These are phyloP conservation scores for Calcarius lapponicus DNA, from an alignment of 2,797 vertebrate species.

Conservation along the genomic window DNA sequence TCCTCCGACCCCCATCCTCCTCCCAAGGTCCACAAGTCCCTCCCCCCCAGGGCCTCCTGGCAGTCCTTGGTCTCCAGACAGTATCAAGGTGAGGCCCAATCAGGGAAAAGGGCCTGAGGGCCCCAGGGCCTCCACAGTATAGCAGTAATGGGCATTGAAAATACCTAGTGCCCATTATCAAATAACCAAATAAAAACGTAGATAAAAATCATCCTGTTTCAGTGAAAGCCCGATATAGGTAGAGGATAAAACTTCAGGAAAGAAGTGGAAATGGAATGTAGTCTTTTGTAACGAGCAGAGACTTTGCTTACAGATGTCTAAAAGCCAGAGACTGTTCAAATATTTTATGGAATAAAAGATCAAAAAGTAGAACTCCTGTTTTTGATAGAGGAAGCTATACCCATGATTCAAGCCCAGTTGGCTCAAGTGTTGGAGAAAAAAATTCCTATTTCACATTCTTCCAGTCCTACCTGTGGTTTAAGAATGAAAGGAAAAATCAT, in stretches of 20 bases:
- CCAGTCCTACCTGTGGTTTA: neutral
- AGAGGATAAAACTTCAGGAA: neutral
- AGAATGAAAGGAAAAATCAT: neutral
- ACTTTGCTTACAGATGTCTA: neutral
- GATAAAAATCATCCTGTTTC: neutral
- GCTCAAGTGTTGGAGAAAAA: neutral
- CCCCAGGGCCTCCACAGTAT: too few relatives aligned
- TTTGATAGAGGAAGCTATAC: neutral
- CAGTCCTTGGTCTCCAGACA: too few relatives aligned
- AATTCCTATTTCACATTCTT: neutral
- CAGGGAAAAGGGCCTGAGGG: too few relatives aligned
- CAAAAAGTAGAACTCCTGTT: neutral
- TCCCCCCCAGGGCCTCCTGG: too few relatives aligned
- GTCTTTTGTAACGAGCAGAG: neutral
- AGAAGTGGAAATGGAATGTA: neutral
- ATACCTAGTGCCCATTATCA: neutral
- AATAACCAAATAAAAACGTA: neutral
- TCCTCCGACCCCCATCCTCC: too few relatives aligned
- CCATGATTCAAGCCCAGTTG: neutral
- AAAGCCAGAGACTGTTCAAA: neutral
- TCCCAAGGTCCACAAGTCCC: too few relatives aligned
- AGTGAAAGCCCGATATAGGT: neutral
- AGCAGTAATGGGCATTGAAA: neutral
- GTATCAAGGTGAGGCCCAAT: too few relatives aligned
- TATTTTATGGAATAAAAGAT: neutral